phyloP scores from a whole-genome alignment of 2,797 vertebrate genomes.

The Cuniculus paca region DNA sequence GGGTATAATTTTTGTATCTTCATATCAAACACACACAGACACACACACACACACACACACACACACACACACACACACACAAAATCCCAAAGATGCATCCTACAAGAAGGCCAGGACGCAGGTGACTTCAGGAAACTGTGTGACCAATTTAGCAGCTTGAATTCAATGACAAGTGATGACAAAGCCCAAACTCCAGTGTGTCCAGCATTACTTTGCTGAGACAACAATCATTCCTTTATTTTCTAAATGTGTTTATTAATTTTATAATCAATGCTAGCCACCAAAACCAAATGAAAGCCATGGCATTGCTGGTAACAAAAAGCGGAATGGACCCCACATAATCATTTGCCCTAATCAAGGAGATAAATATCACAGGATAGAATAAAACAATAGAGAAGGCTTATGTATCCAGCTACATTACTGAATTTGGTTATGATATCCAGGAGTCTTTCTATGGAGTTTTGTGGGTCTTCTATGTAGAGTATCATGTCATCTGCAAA shows the following conservation, averaged over 20 bases:
- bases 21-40: neutral
- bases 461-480: too few species aligned
- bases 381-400: neutral
- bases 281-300: neutral
- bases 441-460: too few species aligned
- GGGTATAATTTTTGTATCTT: neutral
- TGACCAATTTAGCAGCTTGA: neutral
- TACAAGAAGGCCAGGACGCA: rapidly evolving
- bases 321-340: neutral
- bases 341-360: neutral
- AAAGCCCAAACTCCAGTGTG: neutral
- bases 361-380: neutral
- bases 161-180: neutral
- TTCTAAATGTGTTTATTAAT: neutral
- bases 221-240: neutral
- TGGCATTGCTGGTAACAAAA: neutral
- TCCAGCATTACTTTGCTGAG: neutral
- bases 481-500: too few species aligned
- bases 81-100: neutral
- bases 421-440: too few species aligned
- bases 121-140: neutral
- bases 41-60: neutral
- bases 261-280: neutral
- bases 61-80: neutral
- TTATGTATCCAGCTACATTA: too few species aligned